These are phyloP conservation scores for Trichonephila clavata DNA, from an alignment of 1,140 invertebrate species.

Conservation along the genomic window DNA sequence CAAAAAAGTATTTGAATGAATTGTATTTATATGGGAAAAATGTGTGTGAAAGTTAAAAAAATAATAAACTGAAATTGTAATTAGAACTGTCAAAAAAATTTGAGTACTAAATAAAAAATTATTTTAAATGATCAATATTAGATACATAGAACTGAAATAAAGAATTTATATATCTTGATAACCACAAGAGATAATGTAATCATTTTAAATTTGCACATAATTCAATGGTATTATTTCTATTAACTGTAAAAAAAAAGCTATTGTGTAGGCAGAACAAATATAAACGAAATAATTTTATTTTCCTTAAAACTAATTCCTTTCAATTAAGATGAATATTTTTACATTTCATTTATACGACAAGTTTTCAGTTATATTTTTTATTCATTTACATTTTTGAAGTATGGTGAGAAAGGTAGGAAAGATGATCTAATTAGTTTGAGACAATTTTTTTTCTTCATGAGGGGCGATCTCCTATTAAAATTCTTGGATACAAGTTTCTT, in stretches of 20 bases:
- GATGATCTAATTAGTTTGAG: not conserved
- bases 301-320: not conserved
- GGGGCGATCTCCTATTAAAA: not conserved
- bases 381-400: not conserved
- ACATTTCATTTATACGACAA: not conserved
- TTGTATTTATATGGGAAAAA: too few species aligned
- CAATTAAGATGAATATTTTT: not conserved
- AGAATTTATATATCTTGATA: too few species aligned
- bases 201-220: not conserved
- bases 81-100: too few species aligned
- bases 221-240: too few species aligned
- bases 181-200: too few species aligned
- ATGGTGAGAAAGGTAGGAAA: not conserved
- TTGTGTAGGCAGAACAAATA: not conserved
- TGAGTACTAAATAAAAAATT: too few species aligned
- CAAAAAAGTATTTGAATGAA: too few species aligned
- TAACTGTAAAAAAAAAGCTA: not conserved
- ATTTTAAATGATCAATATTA: too few species aligned
- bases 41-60: too few species aligned
- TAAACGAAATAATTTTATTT: not conserved
- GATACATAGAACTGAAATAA: too few species aligned
- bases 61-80: too few species aligned
- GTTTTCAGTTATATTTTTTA: not conserved
- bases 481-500: slow-evolving; percentile 9
- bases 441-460: not conserved